Conservation (phyloP, 2,113 vertebrate species). For the Hydropotes inermis region DNA sequence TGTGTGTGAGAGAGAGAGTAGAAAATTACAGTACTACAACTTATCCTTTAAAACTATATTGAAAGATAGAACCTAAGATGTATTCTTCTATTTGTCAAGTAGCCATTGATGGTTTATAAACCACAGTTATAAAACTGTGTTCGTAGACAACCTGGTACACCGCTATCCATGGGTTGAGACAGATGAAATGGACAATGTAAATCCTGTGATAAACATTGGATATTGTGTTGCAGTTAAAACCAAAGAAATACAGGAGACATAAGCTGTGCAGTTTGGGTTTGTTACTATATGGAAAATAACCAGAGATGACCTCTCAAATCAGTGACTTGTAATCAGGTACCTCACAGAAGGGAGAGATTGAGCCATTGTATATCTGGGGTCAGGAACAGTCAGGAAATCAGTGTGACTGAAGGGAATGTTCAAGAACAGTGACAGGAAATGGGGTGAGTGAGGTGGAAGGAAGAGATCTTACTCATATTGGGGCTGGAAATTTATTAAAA, state of each 20-base stretch:
- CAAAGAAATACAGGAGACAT: background rate
- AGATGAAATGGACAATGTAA: background rate
- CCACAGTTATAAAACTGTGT: background rate
- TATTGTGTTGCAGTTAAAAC: background rate
- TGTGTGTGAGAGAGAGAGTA: background rate
- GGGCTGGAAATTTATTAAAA: background rate
- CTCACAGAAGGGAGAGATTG: background rate
- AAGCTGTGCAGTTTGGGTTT: background rate
- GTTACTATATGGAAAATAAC: background rate
- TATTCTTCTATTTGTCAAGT: background rate
- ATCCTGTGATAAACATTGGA: background rate
- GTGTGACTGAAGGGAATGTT: background rate
- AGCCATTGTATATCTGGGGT: background rate
- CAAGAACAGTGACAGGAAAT: background rate
- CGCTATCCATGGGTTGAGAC: background rate
- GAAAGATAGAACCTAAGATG: background rate
- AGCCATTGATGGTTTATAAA: background rate
- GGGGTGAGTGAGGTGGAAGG: background rate
- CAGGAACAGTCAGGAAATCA: background rate
- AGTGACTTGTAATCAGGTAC: background rate
- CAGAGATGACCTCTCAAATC: background rate
- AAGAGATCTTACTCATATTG: background rate
- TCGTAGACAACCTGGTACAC: fast-evolving
- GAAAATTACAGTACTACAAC: background rate
- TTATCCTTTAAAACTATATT: background rate